Evolutionary conservation across 1,140 invertebrate genomes (phyloP), one percentile per base, ranked within the genome.

Genomic region (Drosophila grimshawi): DNA sequence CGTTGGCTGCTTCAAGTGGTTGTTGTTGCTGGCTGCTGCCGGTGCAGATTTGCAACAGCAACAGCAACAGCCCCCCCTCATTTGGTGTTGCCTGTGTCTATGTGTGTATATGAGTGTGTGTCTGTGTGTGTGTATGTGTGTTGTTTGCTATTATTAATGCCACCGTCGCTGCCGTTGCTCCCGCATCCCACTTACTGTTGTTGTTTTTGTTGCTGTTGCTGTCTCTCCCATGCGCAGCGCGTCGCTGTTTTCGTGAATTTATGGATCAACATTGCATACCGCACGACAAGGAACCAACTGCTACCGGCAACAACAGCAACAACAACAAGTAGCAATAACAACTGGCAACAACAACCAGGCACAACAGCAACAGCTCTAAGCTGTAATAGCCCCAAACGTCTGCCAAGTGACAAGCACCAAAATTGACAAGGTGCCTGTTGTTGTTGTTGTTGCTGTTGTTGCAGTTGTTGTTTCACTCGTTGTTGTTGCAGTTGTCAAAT

Each of bases 131-230:
- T 60, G 19, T 19, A 1, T 19, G 19, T 19, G 64, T 43, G 73
- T 78, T 81, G 74, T 74, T 89, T 81, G 75, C 85, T 89, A 85
- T 85, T 89, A 89, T 88, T 88, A 89, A 80, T 89, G 77, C 80
- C 80, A 61, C 74, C 74, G 48, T 61, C 62, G 45, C 67, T 66
- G 49, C 66, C 68, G 45, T 41, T 65, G 57, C 72, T 41, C 59
- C 60, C 64, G 37, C 62, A 39, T 51, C 10, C 10, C 48, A 43
- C 7, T 37, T 37, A 55, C 53, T 63, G 37, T 48, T 62, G 56
- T 8, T 66, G 32, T 29, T 65, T 33, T 33, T 51, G 61, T 33
- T 67, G 37, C 33, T 67, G 39, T 32, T 63, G 49, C 41, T 75
- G 52, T 49, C 55, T 11, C 60, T 43, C 41, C 35, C 56, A 55